These are phyloP conservation scores for Notolabrus celidotus DNA, from an alignment of 2,797 vertebrate species.

Conservation along the genomic window DNA sequence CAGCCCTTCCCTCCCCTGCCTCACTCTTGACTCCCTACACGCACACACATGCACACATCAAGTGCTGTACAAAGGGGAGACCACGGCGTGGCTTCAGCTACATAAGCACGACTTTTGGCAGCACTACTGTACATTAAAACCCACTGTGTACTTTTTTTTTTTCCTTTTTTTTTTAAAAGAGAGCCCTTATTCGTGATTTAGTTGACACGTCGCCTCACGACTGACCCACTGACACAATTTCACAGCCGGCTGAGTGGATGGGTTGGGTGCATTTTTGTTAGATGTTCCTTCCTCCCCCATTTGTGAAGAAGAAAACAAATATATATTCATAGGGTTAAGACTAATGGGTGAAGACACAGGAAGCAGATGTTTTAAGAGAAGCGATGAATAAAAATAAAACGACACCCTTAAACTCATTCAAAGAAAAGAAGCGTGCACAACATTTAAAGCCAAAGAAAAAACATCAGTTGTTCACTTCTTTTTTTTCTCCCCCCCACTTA, in stretches of 20 bases:
- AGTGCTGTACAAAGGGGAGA: conserved; percentile 81
- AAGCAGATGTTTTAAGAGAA: conserved; percentile 39
- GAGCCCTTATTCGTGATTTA: conserved; percentile 82
- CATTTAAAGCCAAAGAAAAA: conserved; percentile 6
- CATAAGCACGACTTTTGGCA: conserved; percentile 83
- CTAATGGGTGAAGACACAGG: conserved; percentile 32
- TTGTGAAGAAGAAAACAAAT: conserved; percentile 46
- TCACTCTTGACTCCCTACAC: conserved; percentile 27
- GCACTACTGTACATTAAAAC: conserved; percentile 80
- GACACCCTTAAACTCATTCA: conserved; percentile 5
- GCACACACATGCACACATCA: conserved; percentile 74
- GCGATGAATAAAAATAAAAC: conserved; percentile 40
- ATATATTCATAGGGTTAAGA: conserved; percentile 22
- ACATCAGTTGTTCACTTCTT: conserved; percentile 24
- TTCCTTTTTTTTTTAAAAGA: conserved; percentile 60
- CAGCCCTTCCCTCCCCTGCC: neutral
- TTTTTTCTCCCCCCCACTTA: too few relatives aligned
- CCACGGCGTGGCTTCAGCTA: conserved; percentile 78
- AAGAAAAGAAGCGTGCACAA: neutral
- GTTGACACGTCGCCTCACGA: conserved; percentile 65
- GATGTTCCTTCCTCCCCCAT: conserved; percentile 48
- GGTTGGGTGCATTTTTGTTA: conserved; percentile 48
- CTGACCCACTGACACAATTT: conserved; percentile 76
- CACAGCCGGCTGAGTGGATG: conserved; percentile 71
- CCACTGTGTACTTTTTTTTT: conserved; percentile 46